Conservation (phyloP, 2,888 invertebrate species). For the Barypeithes pellucidus region DNA sequence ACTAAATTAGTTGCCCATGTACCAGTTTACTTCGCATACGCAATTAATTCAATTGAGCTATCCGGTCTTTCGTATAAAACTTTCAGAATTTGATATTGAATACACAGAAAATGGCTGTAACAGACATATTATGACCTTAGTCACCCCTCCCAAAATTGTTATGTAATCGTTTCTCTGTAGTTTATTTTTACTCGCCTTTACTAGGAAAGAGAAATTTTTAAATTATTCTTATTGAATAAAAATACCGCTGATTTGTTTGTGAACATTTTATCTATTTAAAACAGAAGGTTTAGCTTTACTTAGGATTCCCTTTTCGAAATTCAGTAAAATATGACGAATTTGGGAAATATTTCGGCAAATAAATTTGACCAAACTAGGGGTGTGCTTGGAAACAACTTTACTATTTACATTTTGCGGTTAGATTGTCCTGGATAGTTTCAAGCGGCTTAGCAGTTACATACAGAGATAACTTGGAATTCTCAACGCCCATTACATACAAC, state of each 20-base stretch:
- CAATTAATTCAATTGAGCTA: too few species aligned
- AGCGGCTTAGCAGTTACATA: constrained; percentile 32
- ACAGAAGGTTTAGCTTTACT: constrained; percentile 4
- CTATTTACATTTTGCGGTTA: constrained; percentile 41
- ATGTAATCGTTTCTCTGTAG: neutral
- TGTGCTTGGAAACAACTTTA: constrained; percentile 36
- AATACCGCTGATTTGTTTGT: neutral
- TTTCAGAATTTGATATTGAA: too few species aligned
- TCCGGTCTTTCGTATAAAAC: too few species aligned
- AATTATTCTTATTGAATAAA: neutral
- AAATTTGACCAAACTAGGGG: constrained; percentile 32
- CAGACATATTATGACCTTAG: too few species aligned
- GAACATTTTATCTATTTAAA: constrained; percentile 22
- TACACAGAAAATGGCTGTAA: too few species aligned
- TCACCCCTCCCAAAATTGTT: too few species aligned
- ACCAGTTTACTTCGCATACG: too few species aligned
- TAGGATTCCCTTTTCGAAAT: neutral
- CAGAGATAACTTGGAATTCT: constrained; percentile 10
- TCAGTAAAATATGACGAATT: constrained; percentile 24
- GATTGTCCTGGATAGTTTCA: constrained; percentile 38
- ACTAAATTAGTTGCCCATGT: too few species aligned
- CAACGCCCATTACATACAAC: constrained; percentile 9
- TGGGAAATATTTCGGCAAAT: constrained; percentile 29
- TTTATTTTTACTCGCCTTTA: too few species aligned
- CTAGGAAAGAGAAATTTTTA: neutral